Evolutionary conservation across 1,140 invertebrate genomes (phyloP), one percentile per base, ranked within the genome.

Genomic region (Cyphomyrmex costatus): DNA sequence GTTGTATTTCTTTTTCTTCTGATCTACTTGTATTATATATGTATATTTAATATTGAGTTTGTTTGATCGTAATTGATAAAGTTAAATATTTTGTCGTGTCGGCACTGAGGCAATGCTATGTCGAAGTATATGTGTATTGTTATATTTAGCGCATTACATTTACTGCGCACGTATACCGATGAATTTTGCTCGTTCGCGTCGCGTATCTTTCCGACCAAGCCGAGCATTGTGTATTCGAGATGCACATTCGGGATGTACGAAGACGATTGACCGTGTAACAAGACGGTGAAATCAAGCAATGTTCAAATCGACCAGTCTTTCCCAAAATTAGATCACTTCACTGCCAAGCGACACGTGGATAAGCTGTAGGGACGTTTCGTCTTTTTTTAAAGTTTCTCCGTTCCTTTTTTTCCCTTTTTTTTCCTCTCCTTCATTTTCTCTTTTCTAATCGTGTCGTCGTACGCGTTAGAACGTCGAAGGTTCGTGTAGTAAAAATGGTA

Each of bases 281-380:
- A 60, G 53, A 60, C 24, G n/a, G 4, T 36, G 21, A 61, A 49
- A 27, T 80, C 33, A 27, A 83, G 51, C 65, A 56, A 73, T n/a
- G 76, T 27, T 87, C 87, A 87, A 87, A 86, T 82, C 58, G 58
- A 14, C 49, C 65, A 49, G 42, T 36, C 16, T 33, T 30, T 61
- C 3, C 42, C 6, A 36, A 87, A 87, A 87, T 87, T 82, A 49
- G 68, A 66, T 80, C 76, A 46, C 58, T 78, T 21, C 10, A 33
- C 16, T 61, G 58, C 82, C 85, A 53, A 61, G 24, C 8, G 70
- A 3, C 86, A 58, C 58, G 53, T 46, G 30, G 51, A 73, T 60
- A 53, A 82, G 56, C 51, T 73, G 42, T 66, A 77, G 19, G 19
- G 3, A 24, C 24, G 12, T 88, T 56, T 53, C 8, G 56, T 19